Evolutionary conservation across 2,113 vertebrate species (phyloP), one percentile per base, ranked within the genome.

Genomic region (Anhinga anhinga): DNA sequence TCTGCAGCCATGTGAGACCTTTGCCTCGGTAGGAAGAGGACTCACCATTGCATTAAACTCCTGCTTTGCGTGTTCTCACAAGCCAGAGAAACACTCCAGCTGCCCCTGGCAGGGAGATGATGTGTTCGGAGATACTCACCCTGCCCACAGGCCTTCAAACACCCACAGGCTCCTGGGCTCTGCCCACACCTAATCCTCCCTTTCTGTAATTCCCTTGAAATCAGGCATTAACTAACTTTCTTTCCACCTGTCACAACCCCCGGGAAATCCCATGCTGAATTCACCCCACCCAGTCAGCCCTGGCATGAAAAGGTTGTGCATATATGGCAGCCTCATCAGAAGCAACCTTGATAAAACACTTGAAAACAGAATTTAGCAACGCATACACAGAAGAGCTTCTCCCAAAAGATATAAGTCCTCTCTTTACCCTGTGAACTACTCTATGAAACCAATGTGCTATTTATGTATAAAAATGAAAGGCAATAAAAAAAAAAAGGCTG

Each of bases 41-140:
- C 45, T 92, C 89, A 21, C 63, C 80, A 8, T 32, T 1, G 3
- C 40, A 5, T 59, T 50, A 8, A 50, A 59, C 65, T 86, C 56
- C 56, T 23, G 47, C 47, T 55, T 36, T 45, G 90, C 98, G 0
- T 92, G 98, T 97, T 88, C 53, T 80, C 94, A 97, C 98, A 98
- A 88, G 88, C 71, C 30, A 45, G 59, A 86, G 85, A 65, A 95
- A 87, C 62, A 59, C 89, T 91, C 87, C 86, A 82, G 83, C 94
- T 90, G 15, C 65, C 82, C 78, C 77, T 82, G 90, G 38, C 88
- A 90, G 80, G 66, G 79, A 91, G 87, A 34, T 58, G 76, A 90
- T 78, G 82, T 49, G 73, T 55, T 77, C 4, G 0, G 53, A 96
- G 96, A 45, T 47, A 91, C 77, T 97, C 97, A 89, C 96, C 97